phyloP scores from a whole-genome alignment of 2,888 invertebrate genomes.

The Neoitamus cyanurus region DNA sequence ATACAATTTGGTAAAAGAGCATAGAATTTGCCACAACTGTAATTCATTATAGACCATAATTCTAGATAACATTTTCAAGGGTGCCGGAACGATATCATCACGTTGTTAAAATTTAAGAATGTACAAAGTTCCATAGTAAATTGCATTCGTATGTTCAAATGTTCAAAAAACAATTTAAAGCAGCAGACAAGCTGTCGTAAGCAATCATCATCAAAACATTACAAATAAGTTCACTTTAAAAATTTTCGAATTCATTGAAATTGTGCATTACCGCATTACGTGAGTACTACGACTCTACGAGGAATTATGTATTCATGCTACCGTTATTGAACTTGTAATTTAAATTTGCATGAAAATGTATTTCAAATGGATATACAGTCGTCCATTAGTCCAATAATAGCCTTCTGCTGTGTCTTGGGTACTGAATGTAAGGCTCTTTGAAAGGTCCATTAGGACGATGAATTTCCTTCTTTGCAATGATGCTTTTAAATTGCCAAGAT shows the following conservation, averaged over 20 bases:
- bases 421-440: not conserved
- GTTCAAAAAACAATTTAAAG: too few relatives aligned
- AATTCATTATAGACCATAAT: too few relatives aligned
- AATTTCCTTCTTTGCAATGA: not conserved
- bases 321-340: not conserved
- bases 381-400: not conserved
- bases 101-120: too few relatives aligned
- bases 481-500: not conserved
- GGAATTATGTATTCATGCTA: not conserved
- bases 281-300: not conserved
- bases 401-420: not conserved
- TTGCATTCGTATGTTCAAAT: too few relatives aligned
- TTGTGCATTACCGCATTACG: not conserved
- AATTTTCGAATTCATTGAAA: not conserved
- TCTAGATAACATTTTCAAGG: too few relatives aligned
- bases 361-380: not conserved
- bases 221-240: not conserved
- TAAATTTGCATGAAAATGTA: not conserved
- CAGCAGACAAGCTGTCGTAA: too few relatives aligned
- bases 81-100: too few relatives aligned
- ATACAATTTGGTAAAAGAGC: too few relatives aligned
- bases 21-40: too few relatives aligned
- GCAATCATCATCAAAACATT: too few relatives aligned
- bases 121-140: too few relatives aligned
- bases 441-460: not conserved